A percentile compares a stretch with the other conserved stretches of the same genome.
Conservation (phyloP, 1,140 invertebrate genomes). For the Caenorhabditis remanei region DNA sequence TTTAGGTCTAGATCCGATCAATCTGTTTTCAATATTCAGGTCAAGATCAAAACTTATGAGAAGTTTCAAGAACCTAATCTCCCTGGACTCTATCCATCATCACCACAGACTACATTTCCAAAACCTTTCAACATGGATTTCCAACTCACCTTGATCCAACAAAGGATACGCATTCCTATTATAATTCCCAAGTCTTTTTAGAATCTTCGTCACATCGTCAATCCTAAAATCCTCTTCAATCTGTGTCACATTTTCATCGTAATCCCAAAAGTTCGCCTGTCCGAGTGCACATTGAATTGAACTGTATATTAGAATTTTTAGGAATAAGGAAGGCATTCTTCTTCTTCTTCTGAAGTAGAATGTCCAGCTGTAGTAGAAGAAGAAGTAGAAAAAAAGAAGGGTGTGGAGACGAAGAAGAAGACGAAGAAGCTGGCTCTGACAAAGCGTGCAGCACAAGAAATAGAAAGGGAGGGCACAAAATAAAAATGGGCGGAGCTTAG, state of each 20-base stretch:
- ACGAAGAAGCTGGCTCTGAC: neutral
- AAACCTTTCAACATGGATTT: neutral
- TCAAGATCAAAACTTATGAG: no score
- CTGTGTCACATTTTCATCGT: conserved; percentile 39
- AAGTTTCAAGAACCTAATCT: no score
- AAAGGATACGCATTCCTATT: conserved; percentile 65
- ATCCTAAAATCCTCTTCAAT: conserved; percentile 42
- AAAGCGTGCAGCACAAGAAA: conserved; percentile 2
- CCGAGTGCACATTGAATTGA: conserved; percentile 9
- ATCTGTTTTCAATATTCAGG: no score
- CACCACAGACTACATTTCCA: neutral
- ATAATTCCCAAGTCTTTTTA: conserved; percentile 57
- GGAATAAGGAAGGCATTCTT: conserved; percentile 36
- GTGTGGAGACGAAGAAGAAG: neutral
- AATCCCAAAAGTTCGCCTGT: conserved; percentile 41
- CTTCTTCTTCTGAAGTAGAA: conserved; percentile 1
- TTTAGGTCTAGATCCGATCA: no score
- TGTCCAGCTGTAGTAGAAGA: neutral
- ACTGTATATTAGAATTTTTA: conserved; percentile 49
- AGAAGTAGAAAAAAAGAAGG: no score
- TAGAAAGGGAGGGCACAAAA: conserved; percentile 15
- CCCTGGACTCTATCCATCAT: neutral
- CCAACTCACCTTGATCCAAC: conserved; percentile 56
- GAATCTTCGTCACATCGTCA: conserved; percentile 62
- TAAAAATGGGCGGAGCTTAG: conserved; percentile 20